phyloP scores from a whole-genome alignment of 2,797 vertebrate species.

The Falco berigora region DNA sequence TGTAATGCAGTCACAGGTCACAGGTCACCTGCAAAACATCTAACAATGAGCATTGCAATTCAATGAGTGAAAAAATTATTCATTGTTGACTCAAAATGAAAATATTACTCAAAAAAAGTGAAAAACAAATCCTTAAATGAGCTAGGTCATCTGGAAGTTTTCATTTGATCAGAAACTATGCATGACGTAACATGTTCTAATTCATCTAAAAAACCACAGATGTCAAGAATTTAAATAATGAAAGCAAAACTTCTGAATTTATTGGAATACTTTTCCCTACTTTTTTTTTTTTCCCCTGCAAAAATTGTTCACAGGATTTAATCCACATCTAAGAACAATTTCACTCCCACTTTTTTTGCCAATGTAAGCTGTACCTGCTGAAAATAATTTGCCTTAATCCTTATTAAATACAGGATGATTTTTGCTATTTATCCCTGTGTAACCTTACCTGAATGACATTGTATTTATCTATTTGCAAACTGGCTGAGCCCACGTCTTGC shows the following conservation, averaged over 20 bases:
- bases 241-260: not conserved
- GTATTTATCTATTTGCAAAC: not conserved
- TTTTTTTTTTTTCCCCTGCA: too few relatives aligned
- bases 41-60: not conserved
- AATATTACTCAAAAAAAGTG: not conserved
- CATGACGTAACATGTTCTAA: not conserved
- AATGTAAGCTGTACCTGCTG: not conserved
- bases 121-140: not conserved
- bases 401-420: not conserved
- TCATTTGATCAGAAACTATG: not conserved
- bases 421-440: not conserved
- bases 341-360: not conserved
- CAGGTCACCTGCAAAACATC: not conserved
- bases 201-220: not conserved
- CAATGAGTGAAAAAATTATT: not conserved
- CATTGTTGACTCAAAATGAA: not conserved
- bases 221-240: not conserved
- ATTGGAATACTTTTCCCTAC: not conserved
- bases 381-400: not conserved
- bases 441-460: not conserved
- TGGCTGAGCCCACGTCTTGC: accelerated
- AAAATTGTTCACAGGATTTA: not conserved
- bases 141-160: not conserved
- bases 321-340: not conserved
- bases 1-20: not conserved